These are phyloP conservation scores for Montipora cactus DNA, from an alignment of 64 coral and sea anemone species.

Conservation along the genomic window DNA sequence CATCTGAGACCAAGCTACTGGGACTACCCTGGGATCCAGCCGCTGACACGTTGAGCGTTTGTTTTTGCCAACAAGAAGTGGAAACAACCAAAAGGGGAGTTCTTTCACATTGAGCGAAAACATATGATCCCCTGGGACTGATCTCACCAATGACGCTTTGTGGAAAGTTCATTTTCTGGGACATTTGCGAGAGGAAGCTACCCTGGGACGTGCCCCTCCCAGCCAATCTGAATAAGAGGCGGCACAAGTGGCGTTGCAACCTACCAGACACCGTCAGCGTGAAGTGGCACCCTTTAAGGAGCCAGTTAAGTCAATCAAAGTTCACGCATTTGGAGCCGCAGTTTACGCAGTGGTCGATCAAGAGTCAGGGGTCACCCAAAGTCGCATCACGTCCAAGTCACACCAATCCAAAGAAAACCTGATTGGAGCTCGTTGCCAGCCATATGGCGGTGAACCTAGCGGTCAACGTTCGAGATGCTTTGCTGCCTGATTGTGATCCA, in stretches of 20 bases:
- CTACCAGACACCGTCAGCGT: constrained; percentile 2
- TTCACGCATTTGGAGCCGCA: constrained; percentile 34
- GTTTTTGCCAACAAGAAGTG: neutral
- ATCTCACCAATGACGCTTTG: no score
- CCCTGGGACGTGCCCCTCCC: constrained; percentile 21
- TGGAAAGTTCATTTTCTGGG: no score
- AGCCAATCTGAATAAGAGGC: neutral
- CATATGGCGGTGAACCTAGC: neutral
- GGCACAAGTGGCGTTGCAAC: constrained; percentile 17
- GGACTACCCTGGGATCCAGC: constrained; percentile 29
- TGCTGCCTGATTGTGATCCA: constrained; percentile 2
- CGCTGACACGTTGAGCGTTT: constrained; percentile 36
- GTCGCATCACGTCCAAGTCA: constrained; percentile 34
- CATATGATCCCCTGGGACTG: no score
- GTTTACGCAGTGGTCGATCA: constrained; percentile 17
- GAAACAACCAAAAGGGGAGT: neutral
- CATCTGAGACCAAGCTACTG: constrained; percentile 36
- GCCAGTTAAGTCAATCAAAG: neutral
- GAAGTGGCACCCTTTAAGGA: constrained; percentile 27
- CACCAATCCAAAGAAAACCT: constrained; percentile 16
- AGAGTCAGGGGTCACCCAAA: constrained; percentile 32
- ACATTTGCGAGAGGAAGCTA: constrained; percentile 21
- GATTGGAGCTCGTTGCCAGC: neutral
- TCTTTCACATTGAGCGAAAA: no score
- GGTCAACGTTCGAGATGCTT: constrained; percentile 1